Evolutionary conservation across 2,888 invertebrate genomes (phyloP), one percentile per base, ranked within the genome.

Genomic region (Calephelis perditalis): DNA sequence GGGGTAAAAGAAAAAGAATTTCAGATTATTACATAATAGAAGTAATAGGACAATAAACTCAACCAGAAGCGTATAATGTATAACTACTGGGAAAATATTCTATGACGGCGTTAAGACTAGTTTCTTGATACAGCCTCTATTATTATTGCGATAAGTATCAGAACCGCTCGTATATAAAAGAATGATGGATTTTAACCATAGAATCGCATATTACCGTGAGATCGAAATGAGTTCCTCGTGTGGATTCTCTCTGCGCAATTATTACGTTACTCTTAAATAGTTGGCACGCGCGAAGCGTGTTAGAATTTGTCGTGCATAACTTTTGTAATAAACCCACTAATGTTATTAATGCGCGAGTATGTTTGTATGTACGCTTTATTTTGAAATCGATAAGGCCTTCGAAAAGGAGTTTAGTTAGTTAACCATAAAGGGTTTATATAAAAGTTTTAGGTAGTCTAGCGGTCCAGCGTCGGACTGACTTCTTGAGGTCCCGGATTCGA

Each of bases 171-270:
- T 60, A 59, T 57, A 56, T 57, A 45, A 57, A 47, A 62, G 44
- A 63, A 65, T 66, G 65, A 63, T 62, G 62, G 47, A 63, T 62
- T 65, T 67, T 64, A 67, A 61, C 66, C 65, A 67, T 71, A 64
- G 66, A 67, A 72, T 68, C 69, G 65, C 63, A 64, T 73, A 70
- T 72, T 75, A 70, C 72, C 74, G 73, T 75, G 72, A 73, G 73
- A 77, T 77, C 74, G 73, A 71, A 68, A 68, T 66, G 67, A 67
- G 70, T 70, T 72, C 71, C 68, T 69, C 64, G 59, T 63, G 65
- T 65, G 69, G 66, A 68, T 68, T 67, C 65, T 65, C 63, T 58
- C 52, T 54, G 58, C 66, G 58, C 60, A 63, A 64, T 65, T 62
- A 65, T 69, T 67, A 66, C 65, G 64, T 66, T 59, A 59, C 62